Evolutionary conservation across 2,113 vertebrate genomes (phyloP).

Genomic region (Syngnathoides biaculeatus): DNA sequence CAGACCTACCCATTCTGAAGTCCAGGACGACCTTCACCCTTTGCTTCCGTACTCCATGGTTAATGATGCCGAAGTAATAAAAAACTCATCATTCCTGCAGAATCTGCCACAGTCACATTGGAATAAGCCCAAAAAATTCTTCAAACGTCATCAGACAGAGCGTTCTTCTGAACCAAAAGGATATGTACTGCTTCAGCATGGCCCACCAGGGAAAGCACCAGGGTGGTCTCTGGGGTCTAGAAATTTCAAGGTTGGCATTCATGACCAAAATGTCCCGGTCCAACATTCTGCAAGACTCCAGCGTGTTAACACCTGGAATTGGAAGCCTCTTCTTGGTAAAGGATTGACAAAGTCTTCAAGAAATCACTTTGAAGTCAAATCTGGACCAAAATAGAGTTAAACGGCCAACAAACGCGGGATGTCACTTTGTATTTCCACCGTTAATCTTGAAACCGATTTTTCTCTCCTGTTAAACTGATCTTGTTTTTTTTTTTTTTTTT

Average conservation of each 20-base stretch:
- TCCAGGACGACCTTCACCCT: background rate
- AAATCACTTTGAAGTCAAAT: conserved; percentile 1
- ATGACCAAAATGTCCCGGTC: background rate
- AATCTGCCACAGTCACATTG: background rate
- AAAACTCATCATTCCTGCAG: background rate
- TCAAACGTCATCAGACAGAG: background rate
- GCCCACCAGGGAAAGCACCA: conserved; percentile 30
- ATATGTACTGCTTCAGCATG: conserved; percentile 39
- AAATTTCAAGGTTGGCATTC: background rate
- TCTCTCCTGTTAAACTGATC: background rate
- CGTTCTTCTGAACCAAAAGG: conserved; percentile 4
- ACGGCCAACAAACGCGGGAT: conserved; percentile 24
- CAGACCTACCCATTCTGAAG: background rate
- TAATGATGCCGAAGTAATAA: conserved; percentile 21
- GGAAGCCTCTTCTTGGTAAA: background rate
- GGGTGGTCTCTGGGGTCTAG: background rate
- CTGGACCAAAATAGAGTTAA: conserved; percentile 8
- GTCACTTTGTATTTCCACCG: background rate
- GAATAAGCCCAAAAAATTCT: conserved; percentile 2
- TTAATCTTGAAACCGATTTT: background rate
- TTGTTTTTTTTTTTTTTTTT: conserved; percentile 32
- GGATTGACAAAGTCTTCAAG: background rate
- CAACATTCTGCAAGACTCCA: background rate
- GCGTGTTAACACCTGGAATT: background rate
- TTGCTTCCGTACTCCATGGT: conserved; percentile 17